A percentile compares a stretch with the other conserved stretches of the same genome.
Conservation (phyloP, 1,140 invertebrate species). For the Calliopsis andreniformis region DNA sequence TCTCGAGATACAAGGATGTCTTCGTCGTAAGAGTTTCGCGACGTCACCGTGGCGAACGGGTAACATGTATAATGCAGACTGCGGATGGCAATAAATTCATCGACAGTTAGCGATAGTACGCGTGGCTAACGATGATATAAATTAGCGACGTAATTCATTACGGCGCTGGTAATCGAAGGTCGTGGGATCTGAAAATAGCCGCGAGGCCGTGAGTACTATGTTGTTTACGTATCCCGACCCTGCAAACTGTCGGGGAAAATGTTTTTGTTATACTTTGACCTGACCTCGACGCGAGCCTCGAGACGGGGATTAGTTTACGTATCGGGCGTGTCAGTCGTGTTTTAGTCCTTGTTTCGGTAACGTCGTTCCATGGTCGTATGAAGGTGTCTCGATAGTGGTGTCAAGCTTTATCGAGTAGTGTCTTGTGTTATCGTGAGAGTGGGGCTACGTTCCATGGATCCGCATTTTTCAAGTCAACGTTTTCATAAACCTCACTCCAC, state of each 20-base stretch:
- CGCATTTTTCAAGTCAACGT: not conserved
- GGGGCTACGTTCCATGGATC: not conserved
- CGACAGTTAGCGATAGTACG: not conserved
- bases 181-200: constrained; percentile 1
- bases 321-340: not conserved
- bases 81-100: constrained; percentile 13
- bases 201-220: not conserved
- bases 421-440: not conserved
- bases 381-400: not conserved
- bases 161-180: not conserved
- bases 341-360: not conserved
- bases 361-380: not conserved
- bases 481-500: not conserved
- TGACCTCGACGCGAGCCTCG: not conserved
- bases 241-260: not conserved
- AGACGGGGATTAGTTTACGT: not conserved
- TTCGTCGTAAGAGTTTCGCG: constrained; percentile 6
- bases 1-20: not conserved
- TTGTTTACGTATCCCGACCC: not conserved
- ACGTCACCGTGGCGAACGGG: not conserved
- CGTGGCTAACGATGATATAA: not conserved
- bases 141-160: constrained; percentile 17
- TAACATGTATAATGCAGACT: constrained; percentile 1
- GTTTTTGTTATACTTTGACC: not conserved
- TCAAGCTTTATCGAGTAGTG: too few species aligned